Conservation (phyloP, 2,888 invertebrate genomes). For the Esperia sulphurella region DNA sequence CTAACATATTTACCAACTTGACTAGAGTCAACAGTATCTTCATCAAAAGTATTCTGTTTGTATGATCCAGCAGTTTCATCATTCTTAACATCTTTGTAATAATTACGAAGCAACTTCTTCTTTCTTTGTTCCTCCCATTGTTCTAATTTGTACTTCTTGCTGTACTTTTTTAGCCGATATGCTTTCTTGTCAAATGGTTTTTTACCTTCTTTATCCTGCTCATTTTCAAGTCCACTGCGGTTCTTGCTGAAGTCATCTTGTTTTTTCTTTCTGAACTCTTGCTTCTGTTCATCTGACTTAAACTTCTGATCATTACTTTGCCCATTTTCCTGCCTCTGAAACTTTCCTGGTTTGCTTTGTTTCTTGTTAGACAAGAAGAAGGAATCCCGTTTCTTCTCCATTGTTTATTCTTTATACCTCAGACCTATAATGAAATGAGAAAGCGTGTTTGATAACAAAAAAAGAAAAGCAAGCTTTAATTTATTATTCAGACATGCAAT, state of each 20-base stretch:
- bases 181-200: conserved; percentile 84
- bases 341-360: conserved; percentile 7
- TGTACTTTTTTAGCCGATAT: conserved; percentile 83
- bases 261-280: conserved; percentile 29
- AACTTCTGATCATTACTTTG: conserved; percentile 16
- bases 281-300: conserved; percentile 5
- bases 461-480: conserved; percentile 11
- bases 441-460: conserved; percentile 66
- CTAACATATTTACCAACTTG: conserved; percentile 55
- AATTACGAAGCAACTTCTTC: conserved; percentile 75
- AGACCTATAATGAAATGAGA: conserved; percentile 73
- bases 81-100: conserved; percentile 77
- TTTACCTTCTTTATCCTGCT: conserved; percentile 38
- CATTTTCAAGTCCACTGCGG: conserved; percentile 23
- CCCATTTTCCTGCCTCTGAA: conserved; percentile 9
- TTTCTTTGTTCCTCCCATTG: conserved; percentile 84
- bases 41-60: conserved; percentile 74
- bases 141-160: conserved; percentile 83
- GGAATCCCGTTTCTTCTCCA: conserved; percentile 58
- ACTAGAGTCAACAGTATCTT: conserved; percentile 47
- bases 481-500: not conserved
- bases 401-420: conserved; percentile 34
- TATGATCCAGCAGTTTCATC: conserved; percentile 62
- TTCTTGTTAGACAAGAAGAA: conserved; percentile 55
- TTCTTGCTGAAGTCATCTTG: conserved; percentile 49